Evolutionary conservation across 2,888 invertebrate genomes (phyloP), one percentile per base, ranked within the genome.

Genomic region (Epinotia bilunana): DNA sequence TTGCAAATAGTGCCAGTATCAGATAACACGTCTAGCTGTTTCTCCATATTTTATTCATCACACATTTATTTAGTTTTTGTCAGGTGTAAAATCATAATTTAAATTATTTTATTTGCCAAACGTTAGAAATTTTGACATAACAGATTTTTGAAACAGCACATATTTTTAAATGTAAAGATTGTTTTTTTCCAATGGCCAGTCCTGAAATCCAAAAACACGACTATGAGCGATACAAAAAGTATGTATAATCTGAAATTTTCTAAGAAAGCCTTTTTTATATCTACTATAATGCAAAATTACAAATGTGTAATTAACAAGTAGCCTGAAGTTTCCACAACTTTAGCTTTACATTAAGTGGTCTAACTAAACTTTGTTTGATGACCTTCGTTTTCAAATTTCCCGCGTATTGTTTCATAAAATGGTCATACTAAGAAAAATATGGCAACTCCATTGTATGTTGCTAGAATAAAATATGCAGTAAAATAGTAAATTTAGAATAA

Each of bases 1-100:
- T 92, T 91, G 80, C 90, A 91, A 77, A 89, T 91, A 69, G 90
- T 91, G 65, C 84, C 90, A 71, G 90, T 89, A 79, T 93, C 92
- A 76, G 92, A 91, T 77, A 91, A 83, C 69, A 81, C 83, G 85
- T 93, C 92, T 78, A 88, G 89, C 82, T 92, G 92, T 78, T 91
- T 91, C 79, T 92, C 92, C 93, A 93, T 86, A 81, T 78, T 81
- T 79, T 77, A 72, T 76, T 76, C 69, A 72, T 76, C 78, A 69
- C 20, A 68, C 58, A 69, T 58, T 69, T 60, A 78, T 76, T 79
- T 77, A 80, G 79, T 78, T 77, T 78, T 82, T 75, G 39, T 63
- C 80, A 77, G 78, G 77, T 76, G 73, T 74, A 78, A 77, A 68
- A 80, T 77, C 86, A 87, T 85, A 87, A 87, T 89, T 90, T 89